phyloP scores from a whole-genome alignment of 1,140 invertebrate species.

The Monomorium pharaonis region DNA sequence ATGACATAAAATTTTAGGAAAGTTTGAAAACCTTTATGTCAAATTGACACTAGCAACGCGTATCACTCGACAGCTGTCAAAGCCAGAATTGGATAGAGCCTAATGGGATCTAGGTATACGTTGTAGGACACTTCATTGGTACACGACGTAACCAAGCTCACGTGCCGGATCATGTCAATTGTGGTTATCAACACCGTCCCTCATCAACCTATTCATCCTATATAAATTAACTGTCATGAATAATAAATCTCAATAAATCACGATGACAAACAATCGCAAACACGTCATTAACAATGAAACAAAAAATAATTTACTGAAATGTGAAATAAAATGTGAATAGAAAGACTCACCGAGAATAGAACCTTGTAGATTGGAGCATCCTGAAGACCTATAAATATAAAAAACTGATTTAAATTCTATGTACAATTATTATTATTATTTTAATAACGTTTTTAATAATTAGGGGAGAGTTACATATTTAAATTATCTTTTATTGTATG shows the following conservation, averaged over 20 bases:
- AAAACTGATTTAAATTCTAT: background rate
- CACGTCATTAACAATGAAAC: background rate
- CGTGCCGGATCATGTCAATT: slow-evolving; percentile 3
- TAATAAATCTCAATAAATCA: background rate
- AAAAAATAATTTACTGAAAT: background rate
- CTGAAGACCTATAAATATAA: background rate
- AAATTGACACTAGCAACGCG: slow-evolving; percentile 16
- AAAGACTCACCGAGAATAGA: background rate
- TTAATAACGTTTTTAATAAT: background rate
- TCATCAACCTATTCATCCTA: background rate
- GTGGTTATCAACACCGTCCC: background rate
- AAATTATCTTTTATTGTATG: too few species aligned
- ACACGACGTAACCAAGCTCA: slow-evolving; percentile 29
- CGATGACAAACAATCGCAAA: background rate
- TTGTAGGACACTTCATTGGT: slow-evolving; percentile 48
- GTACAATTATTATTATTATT: background rate
- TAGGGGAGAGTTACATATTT: background rate
- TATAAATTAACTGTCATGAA: slow-evolving; percentile 13
- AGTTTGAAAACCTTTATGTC: background rate
- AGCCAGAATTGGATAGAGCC: slow-evolving; percentile 3
- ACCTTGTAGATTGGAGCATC: background rate
- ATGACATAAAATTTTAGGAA: background rate
- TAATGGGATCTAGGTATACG: slow-evolving; percentile 33
- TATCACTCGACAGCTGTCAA: slow-evolving; percentile 47
- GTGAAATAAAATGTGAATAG: background rate